Conservation (phyloP, 2,797 vertebrate species). For the Crenichthys baileyi region DNA sequence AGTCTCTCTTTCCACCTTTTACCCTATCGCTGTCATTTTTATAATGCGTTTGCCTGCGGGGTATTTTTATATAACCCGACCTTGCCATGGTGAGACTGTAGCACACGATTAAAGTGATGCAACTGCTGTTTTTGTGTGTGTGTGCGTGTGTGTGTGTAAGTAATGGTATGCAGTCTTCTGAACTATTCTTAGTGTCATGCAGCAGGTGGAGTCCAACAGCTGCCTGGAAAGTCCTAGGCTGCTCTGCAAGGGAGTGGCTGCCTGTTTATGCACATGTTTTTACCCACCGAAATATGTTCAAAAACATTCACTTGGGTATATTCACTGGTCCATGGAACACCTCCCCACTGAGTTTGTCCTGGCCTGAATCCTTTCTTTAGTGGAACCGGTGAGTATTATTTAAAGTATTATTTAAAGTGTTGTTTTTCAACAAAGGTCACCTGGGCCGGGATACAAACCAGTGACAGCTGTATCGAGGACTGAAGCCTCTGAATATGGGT, state of each 20-base stretch:
- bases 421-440: no score
- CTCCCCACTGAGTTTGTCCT: no score
- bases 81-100: constrained; percentile 61
- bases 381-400: not conserved
- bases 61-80: constrained; percentile 58
- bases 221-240: constrained; percentile 52
- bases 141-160: constrained; percentile 16
- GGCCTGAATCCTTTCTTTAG: not conserved
- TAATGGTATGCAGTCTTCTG: constrained; percentile 33
- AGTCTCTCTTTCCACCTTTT: not conserved
- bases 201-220: constrained; percentile 62
- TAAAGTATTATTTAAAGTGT: no score
- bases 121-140: constrained; percentile 24
- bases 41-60: constrained; percentile 64
- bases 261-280: constrained; percentile 6
- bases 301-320: not conserved
- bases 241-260: constrained; percentile 38
- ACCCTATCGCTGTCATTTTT: constrained; percentile 40
- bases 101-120: constrained; percentile 67
- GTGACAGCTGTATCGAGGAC: no score
- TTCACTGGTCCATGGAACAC: no score
- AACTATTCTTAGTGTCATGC: constrained; percentile 49
- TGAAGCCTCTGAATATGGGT: no score
- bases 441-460: no score
- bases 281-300: not conserved